A percentile compares a stretch with the other conserved stretches of the same genome.
Evolutionary conservation across 1,140 invertebrate species (phyloP).

Genomic region (Pachypsylla venusta): DNA sequence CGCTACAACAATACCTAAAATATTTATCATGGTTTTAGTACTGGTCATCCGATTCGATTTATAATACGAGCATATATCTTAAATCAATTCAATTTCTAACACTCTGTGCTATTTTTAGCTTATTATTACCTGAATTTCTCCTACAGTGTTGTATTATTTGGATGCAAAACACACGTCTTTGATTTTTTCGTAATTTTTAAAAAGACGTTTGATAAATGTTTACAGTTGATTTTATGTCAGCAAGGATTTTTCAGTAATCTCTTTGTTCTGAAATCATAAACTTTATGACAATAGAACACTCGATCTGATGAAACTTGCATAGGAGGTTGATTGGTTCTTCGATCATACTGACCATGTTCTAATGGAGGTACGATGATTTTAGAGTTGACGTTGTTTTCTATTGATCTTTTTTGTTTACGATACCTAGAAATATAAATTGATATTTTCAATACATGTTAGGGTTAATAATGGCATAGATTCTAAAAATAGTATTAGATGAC

Average conservation of each 20-base stretch:
- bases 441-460: background rate
- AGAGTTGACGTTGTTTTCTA: constrained; percentile 42
- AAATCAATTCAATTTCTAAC: too few species aligned
- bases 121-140: too few species aligned
- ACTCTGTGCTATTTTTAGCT: too few species aligned
- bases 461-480: background rate
- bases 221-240: constrained; percentile 6
- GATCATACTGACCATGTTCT: constrained; percentile 35
- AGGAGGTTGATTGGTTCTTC: constrained; percentile 44
- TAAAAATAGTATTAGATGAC: background rate
- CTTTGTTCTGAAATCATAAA: constrained; percentile 85
- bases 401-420: constrained; percentile 41
- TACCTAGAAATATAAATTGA: constrained; percentile 35
- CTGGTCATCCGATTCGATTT: too few species aligned
- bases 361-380: constrained; percentile 41
- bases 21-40: too few species aligned
- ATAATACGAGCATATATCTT: too few species aligned
- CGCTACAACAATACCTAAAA: too few species aligned
- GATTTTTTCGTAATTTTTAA: too few species aligned
- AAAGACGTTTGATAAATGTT: background rate
- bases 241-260: constrained; percentile 48
- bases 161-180: too few species aligned
- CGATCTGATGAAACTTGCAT: constrained; percentile 61
- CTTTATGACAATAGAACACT: constrained; percentile 83
- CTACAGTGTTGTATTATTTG: too few species aligned